phyloP scores from a whole-genome alignment of 2,113 vertebrate genomes.

The Apteryx owenii region DNA sequence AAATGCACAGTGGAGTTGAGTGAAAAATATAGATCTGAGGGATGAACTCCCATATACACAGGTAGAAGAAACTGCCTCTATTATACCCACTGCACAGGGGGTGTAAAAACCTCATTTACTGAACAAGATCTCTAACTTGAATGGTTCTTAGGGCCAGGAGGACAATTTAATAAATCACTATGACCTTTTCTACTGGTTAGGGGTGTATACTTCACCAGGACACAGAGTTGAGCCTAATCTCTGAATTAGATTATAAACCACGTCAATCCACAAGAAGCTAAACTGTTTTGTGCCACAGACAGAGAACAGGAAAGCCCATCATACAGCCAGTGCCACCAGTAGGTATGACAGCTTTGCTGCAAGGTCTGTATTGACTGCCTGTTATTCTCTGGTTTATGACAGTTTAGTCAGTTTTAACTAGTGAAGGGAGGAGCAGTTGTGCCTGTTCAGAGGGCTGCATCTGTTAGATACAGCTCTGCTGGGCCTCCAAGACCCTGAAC shows the following conservation, averaged over 20 bases:
- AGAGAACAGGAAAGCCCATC: background rate
- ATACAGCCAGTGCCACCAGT: background rate
- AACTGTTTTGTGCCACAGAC: background rate
- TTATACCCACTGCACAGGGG: background rate
- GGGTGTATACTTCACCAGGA: background rate
- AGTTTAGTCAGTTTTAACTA: background rate
- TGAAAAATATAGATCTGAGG: too few species aligned
- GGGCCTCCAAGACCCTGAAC: rapidly evolving
- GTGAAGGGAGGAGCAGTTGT: background rate
- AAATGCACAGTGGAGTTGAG: rapidly evolving
- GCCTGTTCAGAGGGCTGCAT: background rate
- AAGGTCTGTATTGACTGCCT: background rate
- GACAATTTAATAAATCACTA: background rate
- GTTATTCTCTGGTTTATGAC: background rate
- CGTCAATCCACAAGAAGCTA: background rate
- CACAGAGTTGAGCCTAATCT: background rate
- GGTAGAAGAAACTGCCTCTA: background rate
- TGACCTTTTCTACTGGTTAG: background rate
- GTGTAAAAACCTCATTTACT: rapidly evolving
- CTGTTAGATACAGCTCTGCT: background rate
- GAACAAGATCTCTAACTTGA: background rate
- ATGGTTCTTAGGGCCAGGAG: background rate
- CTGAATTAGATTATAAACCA: background rate
- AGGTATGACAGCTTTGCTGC: background rate
- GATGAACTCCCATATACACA: background rate